Evolutionary conservation across 2,888 invertebrate genomes (phyloP), one percentile per base, ranked within the genome.

Genomic region (Acleris holmiana): DNA sequence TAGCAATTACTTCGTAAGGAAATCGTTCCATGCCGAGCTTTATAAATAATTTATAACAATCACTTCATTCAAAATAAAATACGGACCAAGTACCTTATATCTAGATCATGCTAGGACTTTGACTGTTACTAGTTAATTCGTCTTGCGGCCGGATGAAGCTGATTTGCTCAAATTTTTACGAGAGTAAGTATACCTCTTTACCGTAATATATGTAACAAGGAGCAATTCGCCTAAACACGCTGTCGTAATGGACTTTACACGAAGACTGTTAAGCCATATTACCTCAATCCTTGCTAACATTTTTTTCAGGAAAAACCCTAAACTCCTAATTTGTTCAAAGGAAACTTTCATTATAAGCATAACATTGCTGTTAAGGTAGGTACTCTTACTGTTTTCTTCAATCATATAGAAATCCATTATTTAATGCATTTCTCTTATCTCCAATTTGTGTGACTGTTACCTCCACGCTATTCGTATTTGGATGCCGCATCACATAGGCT

Each of bases 401-500:
- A 6, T 25, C 7, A 25, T 25, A 25, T 7, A 1, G 6, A n/a
- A n/a, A n/a, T n/a, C n/a, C n/a, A n/a, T n/a, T n/a, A n/a, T n/a
- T n/a, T n/a, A n/a, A n/a, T n/a, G n/a, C n/a, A n/a, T n/a, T n/a
- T n/a, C n/a, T n/a, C n/a, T 29, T 8, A 29, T 8, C 29, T 8
- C 8, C 8, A 29, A 8, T 15, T 46, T 35, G 3, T 35, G 13
- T n/a, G 4, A 35, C 21, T 10, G 18, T 46, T 93, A 95, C 95
- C 94, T 96, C 96, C 55, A 96, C 95, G 76, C 93, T 94, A 71
- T 94, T 94, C 68, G 94, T 95, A 71, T 94, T 93, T 21, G 96
- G 96, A 88, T 96, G 96, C 66, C 95, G 94, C 93, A 96, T 94
- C 67, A 96, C 95, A 84, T 95, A 96, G 47, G 96, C 96, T 61